Base-by-base conservation (phyloP, 2,888 invertebrate genomes). In the Cephalotes varians region DNA sequence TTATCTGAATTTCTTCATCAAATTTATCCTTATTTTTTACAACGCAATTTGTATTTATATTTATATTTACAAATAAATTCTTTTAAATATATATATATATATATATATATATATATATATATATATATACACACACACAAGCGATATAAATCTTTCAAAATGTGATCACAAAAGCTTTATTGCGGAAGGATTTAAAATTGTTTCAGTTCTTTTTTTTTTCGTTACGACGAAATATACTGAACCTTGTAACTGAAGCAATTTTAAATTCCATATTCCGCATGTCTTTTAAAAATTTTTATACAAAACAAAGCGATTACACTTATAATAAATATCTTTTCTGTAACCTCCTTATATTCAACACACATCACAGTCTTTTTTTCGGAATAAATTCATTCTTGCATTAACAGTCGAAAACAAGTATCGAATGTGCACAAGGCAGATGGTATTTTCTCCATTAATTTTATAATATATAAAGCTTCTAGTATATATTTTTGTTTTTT, bases 381-480 rank as follows among this genome's bases (percentile, higher is more conserved):
- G 6, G 7, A 21, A 74, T 25, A 64, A 34, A 65, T 54, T 84
- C 74, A 89, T 67, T 87, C 83, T 44, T 73, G 81, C 72, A 72
- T 80, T 44, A 89, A 31, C 21, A 88, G 37, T 56, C 87, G 76
- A 34, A 84, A 88, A 80, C 89, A 89, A 60, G 85, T 87, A 18
- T 92, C 91, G 82, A 94, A 94, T 4, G 94, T 94, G 12, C 92
- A 91, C 37, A 94, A 88, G 44, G 93, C 91, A 44, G 93, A 83
- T 15, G 94, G 94, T 83, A 94, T 92, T 40, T 86, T 88, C 58
- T 93, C 91, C 72, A 93, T 86, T 83, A 94, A 91, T 89, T 91
- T 93, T 79, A 93, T 88, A 79, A 94, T 89, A 54, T 91, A 92
- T n/a, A 93, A 90, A 21, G 94, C 94, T 56, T 94, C 93, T 4